These are phyloP conservation scores for Protodeltote pygarga DNA, from an alignment of 2,888 invertebrate species.

Conservation along the genomic window DNA sequence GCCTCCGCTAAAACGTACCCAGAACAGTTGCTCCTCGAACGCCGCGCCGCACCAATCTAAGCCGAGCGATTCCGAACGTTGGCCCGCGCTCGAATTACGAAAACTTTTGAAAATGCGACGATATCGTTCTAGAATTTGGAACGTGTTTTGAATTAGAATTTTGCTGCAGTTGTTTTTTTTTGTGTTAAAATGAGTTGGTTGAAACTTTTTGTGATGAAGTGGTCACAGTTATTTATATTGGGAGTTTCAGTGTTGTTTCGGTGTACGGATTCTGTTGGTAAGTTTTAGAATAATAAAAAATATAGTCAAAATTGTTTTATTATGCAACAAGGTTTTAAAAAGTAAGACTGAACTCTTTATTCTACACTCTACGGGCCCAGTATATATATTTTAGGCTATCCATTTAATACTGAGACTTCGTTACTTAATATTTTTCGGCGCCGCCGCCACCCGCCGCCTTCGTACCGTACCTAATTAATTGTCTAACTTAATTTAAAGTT, in stretches of 20 bases:
- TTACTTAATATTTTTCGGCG: constrained; percentile 20
- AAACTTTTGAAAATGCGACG: constrained; percentile 53
- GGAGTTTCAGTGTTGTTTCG: constrained; percentile 81
- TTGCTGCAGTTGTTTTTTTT: constrained; percentile 15
- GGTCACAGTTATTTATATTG: constrained; percentile 67
- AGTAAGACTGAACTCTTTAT: too few species aligned
- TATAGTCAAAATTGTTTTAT: neutral
- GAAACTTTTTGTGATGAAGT: constrained; percentile 71
- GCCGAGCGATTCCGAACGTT: constrained; percentile 39
- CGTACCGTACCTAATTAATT: too few species aligned
- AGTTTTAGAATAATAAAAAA: constrained; percentile 52
- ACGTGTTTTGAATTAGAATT: constrained; percentile 39
- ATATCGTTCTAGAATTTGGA: constrained; percentile 40
- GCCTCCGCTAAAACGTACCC: constrained; percentile 45
- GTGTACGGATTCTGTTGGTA: constrained; percentile 80
- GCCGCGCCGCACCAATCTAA: constrained; percentile 38
- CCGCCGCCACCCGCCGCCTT: too few species aligned
- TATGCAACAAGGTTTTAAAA: too few species aligned
- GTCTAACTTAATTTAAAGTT: constrained; percentile 36
- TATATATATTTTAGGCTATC: too few species aligned
- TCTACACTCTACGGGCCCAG: too few species aligned
- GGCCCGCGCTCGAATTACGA: constrained; percentile 43
- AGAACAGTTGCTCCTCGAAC: constrained; percentile 58
- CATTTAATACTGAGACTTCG: constrained; percentile 11
- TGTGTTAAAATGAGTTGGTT: constrained; percentile 55